phyloP scores from a whole-genome alignment of 2,888 invertebrate genomes.

The Morpho helenor region DNA sequence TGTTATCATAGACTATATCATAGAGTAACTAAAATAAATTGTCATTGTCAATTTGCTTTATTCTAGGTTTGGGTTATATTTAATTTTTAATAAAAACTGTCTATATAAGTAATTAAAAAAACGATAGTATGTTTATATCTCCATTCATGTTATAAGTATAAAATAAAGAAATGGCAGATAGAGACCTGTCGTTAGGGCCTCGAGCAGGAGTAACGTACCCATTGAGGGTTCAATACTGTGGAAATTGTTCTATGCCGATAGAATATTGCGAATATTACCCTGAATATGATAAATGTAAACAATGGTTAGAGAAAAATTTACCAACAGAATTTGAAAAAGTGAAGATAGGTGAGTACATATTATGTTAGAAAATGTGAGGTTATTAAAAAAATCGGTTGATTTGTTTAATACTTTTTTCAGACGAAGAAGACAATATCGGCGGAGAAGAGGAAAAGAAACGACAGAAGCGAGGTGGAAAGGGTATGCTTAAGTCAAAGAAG shows the following conservation, averaged over 20 bases:
- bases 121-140: constrained; percentile 26
- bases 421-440: constrained; percentile 84
- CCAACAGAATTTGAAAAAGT: constrained; percentile 96
- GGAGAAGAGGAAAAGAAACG: constrained; percentile 96
- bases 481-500: constrained; percentile 96
- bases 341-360: constrained; percentile 79
- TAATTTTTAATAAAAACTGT: too few relatives aligned
- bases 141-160: constrained; percentile 9
- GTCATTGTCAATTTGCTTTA: too few relatives aligned
- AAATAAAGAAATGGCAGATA: constrained; percentile 73
- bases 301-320: constrained; percentile 96
- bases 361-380: constrained; percentile 18
- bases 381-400: constrained; percentile 6
- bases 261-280: constrained; percentile 99
- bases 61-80: too few relatives aligned
- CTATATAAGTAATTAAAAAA: neutral
- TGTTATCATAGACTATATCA: too few relatives aligned
- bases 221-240: constrained; percentile 91
- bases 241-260: constrained; percentile 96
- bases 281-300: constrained; percentile 97
- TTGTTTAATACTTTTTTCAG: constrained; percentile 33
- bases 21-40: too few relatives aligned
- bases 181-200: constrained; percentile 81
- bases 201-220: constrained; percentile 89
- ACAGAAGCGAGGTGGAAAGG: constrained; percentile 98